phyloP scores from a whole-genome alignment of 2,888 invertebrate genomes.

The Melanargia galathea region DNA sequence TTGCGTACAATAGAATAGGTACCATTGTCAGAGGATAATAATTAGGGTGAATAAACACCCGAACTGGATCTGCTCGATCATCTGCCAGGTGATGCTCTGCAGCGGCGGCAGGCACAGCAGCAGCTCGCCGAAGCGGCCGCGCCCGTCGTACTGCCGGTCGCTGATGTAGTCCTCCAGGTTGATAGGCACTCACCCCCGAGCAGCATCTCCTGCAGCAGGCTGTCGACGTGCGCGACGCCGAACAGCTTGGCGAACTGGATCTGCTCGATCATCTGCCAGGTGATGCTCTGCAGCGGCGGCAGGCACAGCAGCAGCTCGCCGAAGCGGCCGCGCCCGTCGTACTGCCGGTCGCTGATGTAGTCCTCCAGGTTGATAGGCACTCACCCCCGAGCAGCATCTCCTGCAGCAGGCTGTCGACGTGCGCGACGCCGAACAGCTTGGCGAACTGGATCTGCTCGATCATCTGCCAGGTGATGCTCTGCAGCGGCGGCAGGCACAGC shows the following conservation, averaged over 20 bases:
- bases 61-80: slow-evolving; percentile 99
- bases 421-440: slow-evolving; percentile 95
- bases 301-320: slow-evolving; percentile 77
- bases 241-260: slow-evolving; percentile 98
- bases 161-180: slow-evolving; percentile 98
- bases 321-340: slow-evolving; percentile 95
- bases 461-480: slow-evolving; percentile 89
- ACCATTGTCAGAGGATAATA: too few species aligned
- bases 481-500: not conserved
- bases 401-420: slow-evolving; percentile 95
- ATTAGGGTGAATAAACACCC: too few species aligned
- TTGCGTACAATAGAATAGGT: too few species aligned
- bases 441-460: slow-evolving; percentile 99
- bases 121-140: slow-evolving; percentile 92
- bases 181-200: slow-evolving; percentile 90
- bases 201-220: slow-evolving; percentile 96
- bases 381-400: slow-evolving; percentile 97
- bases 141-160: slow-evolving; percentile 96
- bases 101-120: not conserved
- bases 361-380: slow-evolving; percentile 93
- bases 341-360: slow-evolving; percentile 98
- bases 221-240: slow-evolving; percentile 97
- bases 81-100: slow-evolving; percentile 86
- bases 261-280: slow-evolving; percentile 98
- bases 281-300: too few species aligned